Conservation (phyloP, 2,797 vertebrate species). For the Artibeus jamaicensis region DNA sequence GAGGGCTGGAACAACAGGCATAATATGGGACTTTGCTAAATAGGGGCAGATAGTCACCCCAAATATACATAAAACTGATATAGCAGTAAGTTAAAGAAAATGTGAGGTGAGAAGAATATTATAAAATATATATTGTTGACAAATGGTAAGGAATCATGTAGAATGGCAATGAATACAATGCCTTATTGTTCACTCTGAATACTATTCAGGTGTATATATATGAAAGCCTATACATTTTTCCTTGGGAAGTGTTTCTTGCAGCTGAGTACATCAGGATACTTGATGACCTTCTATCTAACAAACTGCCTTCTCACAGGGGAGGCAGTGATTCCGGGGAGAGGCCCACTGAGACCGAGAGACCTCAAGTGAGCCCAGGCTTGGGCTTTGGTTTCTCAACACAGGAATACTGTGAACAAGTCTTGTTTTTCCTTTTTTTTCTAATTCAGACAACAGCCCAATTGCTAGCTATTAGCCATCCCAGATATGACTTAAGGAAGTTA, state of each 20-base stretch:
- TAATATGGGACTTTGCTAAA: background rate
- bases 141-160: background rate
- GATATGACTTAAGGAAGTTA: background rate
- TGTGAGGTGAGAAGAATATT: background rate
- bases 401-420: background rate
- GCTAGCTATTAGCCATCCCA: background rate
- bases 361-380: rapidly evolving
- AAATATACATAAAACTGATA: background rate
- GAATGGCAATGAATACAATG: background rate
- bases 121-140: background rate
- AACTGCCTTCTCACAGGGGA: background rate
- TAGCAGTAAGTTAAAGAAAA: background rate
- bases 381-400: background rate
- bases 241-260: background rate
- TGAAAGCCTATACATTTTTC: background rate
- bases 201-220: background rate
- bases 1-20: background rate
- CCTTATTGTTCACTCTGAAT: background rate
- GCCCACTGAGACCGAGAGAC: background rate
- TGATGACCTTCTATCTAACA: background rate
- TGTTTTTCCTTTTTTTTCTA: background rate
- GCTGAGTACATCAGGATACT: background rate
- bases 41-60: background rate
- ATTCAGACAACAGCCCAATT: background rate
- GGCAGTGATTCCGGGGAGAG: background rate